phyloP scores from a whole-genome alignment of 2,113 vertebrate species.

The Cygnus buccinator region DNA sequence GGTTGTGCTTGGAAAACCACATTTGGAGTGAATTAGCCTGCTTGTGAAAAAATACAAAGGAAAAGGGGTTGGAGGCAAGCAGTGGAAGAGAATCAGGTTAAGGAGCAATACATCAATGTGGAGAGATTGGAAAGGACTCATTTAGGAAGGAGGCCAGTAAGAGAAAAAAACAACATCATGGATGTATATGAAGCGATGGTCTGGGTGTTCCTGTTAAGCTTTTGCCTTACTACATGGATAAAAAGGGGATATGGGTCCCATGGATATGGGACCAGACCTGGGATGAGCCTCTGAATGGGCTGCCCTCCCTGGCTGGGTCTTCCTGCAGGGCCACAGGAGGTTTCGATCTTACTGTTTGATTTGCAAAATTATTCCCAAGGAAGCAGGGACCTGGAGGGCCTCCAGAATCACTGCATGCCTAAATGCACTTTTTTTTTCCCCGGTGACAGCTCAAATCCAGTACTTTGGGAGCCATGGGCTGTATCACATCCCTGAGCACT shows the following conservation, averaged over 20 bases:
- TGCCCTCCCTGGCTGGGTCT: background rate
- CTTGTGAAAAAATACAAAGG: background rate
- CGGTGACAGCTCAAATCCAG: background rate
- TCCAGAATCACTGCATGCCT: background rate
- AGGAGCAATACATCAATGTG: rapidly evolving
- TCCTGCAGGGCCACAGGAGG: background rate
- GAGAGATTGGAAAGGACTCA: background rate
- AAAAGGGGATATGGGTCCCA: too few species aligned
- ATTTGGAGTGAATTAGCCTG: background rate
- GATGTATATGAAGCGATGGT: background rate
- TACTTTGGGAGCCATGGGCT: rapidly evolving
- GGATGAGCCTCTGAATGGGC: background rate
- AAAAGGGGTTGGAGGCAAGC: background rate
- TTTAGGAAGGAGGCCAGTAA: background rate
- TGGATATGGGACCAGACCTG: background rate
- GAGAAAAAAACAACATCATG: background rate
- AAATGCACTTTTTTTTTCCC: background rate
- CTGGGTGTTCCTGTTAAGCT: background rate
- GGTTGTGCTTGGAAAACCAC: background rate
- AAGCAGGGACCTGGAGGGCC: background rate
- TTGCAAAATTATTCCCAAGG: background rate
- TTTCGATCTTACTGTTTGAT: background rate
- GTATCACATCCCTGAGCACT: rapidly evolving
- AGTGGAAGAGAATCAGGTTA: background rate
- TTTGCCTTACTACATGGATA: rapidly evolving